Evolutionary conservation across 2,797 vertebrate species (phyloP).

Genomic region (Nothura maculosa): DNA sequence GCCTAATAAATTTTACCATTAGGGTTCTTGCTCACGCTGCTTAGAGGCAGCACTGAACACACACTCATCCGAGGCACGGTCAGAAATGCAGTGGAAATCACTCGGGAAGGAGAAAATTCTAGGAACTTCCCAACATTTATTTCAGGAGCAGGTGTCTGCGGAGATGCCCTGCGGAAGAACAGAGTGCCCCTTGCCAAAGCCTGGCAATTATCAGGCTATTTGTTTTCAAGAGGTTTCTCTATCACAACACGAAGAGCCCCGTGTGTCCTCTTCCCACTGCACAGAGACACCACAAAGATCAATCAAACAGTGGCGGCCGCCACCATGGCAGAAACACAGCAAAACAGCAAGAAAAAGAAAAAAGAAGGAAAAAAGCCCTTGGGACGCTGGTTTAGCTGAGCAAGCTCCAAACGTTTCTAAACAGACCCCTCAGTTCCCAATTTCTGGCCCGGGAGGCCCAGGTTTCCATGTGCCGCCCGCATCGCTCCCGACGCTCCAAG

Average conservation of each 20-base stretch:
- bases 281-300: not conserved
- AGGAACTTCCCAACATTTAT: conserved; percentile 15
- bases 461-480: conserved; percentile 37
- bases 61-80: not conserved
- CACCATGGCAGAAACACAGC: not conserved
- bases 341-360: not conserved
- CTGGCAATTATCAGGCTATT: not conserved
- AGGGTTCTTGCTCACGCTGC: not conserved
- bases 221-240: conserved; percentile 49
- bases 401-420: conserved; percentile 47
- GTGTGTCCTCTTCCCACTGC: not conserved
- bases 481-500: conserved; percentile 51
- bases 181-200: not conserved
- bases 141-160: conserved; percentile 44
- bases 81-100: conserved; percentile 39
- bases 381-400: conserved; percentile 53
- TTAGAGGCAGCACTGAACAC: conserved; percentile 25
- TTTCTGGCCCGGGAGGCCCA: conserved; percentile 49
- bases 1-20: not conserved
- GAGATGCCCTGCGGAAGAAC: conserved; percentile 9
- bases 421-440: conserved; percentile 65
- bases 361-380: conserved; percentile 40
- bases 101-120: conserved; percentile 28
- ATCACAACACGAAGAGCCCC: conserved; percentile 25
- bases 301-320: not conserved